Percentiles rank a stretch among this genome's conserved stretches.
phyloP scores from a whole-genome alignment of 1,140 invertebrate species.

The Heliconius eleuchia region DNA sequence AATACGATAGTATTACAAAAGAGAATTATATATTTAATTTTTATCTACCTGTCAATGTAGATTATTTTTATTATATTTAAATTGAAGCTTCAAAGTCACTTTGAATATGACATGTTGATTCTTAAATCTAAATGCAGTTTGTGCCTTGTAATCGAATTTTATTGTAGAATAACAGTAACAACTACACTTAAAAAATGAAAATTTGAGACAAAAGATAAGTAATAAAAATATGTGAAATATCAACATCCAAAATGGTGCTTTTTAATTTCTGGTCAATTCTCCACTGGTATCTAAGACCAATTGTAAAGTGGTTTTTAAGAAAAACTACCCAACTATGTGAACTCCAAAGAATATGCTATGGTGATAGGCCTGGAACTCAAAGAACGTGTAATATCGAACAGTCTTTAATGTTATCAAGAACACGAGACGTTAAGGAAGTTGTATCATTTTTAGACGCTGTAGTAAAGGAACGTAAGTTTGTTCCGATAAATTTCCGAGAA shows the following conservation, averaged over 20 bases:
- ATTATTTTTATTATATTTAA: neutral
- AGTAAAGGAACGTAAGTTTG: constrained; percentile 81
- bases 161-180: neutral
- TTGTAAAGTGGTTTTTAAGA: constrained; percentile 94
- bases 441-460: constrained; percentile 85
- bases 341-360: constrained; percentile 95
- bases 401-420: constrained; percentile 86
- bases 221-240: constrained; percentile 19
- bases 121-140: constrained; percentile 1
- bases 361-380: constrained; percentile 86
- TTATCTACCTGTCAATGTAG: no score
- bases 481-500: constrained; percentile 69
- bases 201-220: neutral
- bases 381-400: constrained; percentile 88
- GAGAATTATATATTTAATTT: no score
- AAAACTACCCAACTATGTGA: constrained; percentile 94
- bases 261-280: constrained; percentile 82
- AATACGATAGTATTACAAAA: no score
- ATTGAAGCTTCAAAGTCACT: neutral
- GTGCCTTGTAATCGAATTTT: constrained; percentile 13
- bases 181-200: neutral
- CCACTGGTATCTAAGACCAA: constrained; percentile 86
- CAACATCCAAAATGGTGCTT: constrained; percentile 78
- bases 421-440: constrained; percentile 85
- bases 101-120: neutral